Base-by-base conservation (phyloP, 2,888 invertebrate species). In the Ariolimax columbianus region DNA sequence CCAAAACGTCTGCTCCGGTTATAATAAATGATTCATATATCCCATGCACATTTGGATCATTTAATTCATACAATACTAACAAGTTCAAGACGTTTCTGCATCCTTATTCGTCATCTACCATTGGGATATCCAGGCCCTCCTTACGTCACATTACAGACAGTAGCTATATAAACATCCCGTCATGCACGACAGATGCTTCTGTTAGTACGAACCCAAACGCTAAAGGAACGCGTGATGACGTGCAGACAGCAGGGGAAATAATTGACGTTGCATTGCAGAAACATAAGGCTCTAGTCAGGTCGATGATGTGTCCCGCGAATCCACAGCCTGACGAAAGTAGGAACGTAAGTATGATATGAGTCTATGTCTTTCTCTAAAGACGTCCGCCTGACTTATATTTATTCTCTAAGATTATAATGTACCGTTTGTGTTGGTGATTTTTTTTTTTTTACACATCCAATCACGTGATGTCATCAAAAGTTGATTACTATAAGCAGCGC, bases 251-350 rank as follows among this genome's bases (percentile, higher is more conserved):
- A 3, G 84, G 80, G 23, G 38, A 84, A n/a, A 59, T 84, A 79
- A 47, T 84, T 11, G 84, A 73, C 66, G 79, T 73, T n/a, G 84
- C 84, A 26, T 47, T 84, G 4, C 73, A 84, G 73, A 84, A 79
- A 40, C 84, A 84, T 40, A 84, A 84, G 19, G 84, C 84, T 19
- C 66, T 84, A 40, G 84, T 84, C 40, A 78, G 84, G 36, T 73
- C 73, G 33, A 84, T 84, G 73, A 59, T 59, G n/a, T 36, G 33
- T 17, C 43, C 43, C n/a, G 36, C 51, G 11, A 30, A 73, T 23
- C 30, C 36, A 30, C 72, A 79, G 17, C 40, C 38, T 2, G 17
- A 63, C 36, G 40, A 19, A 11, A 40, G 7, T 3, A 55, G 63
- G 30, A 72, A 84, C 47, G 84, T 80, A 26, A 66, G 83, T 77